A percentile compares a stretch with the other conserved stretches of the same genome.
phyloP scores from a whole-genome alignment of 2,113 vertebrate species.

The Brienomyrus longianalis region DNA sequence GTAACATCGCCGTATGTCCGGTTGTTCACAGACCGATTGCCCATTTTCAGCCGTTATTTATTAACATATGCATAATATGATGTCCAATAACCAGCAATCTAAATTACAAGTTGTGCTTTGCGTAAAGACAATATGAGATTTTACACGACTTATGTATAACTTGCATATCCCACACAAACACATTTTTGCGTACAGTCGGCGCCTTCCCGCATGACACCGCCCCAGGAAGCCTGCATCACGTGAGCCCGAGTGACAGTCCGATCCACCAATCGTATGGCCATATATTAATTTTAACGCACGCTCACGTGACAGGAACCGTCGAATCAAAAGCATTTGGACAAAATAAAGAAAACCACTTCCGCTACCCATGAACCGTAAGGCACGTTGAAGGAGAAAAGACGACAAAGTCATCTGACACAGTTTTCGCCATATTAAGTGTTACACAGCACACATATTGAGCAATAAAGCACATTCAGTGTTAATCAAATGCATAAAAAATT shows the following conservation, averaged over 20 bases:
- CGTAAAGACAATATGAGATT: background rate
- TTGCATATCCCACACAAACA: background rate
- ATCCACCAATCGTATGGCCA: background rate
- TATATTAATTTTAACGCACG: background rate
- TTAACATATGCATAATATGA: background rate
- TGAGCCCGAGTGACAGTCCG: background rate
- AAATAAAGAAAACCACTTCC: background rate
- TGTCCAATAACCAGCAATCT: background rate
- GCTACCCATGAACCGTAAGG: background rate
- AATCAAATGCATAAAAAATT: slow-evolving; percentile 42
- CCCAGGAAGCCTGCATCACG: background rate
- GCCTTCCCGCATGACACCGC: background rate
- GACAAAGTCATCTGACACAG: slow-evolving; percentile 47
- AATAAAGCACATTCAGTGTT: slow-evolving; percentile 38
- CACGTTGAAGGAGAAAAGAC: slow-evolving; percentile 20
- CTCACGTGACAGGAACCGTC: background rate
- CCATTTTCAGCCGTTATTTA: background rate
- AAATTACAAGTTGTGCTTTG: background rate
- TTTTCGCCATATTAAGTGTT: slow-evolving; percentile 43
- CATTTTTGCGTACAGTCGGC: background rate
- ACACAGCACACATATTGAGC: slow-evolving; percentile 35
- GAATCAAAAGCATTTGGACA: background rate
- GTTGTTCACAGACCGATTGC: background rate
- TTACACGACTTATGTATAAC: background rate
- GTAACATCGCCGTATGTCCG: background rate